Evolutionary conservation across 2,888 invertebrate genomes (phyloP).

Genomic region (Pseudococcus viburni): DNA sequence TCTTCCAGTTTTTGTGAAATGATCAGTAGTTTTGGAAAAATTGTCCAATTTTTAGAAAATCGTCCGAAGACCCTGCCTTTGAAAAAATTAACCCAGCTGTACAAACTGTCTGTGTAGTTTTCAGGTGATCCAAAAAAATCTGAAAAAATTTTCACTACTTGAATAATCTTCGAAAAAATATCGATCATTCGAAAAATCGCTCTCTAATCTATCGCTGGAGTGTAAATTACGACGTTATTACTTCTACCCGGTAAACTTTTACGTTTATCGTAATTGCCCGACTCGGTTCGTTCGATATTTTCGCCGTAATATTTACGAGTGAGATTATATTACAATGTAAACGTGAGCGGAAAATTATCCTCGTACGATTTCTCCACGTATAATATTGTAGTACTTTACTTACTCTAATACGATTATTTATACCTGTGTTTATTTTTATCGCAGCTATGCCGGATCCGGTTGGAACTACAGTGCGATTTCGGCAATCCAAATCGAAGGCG

Average conservation of each 20-base stretch:
- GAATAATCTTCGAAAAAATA: background rate
- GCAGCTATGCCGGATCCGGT: constrained; percentile 85
- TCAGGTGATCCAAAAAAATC: too few relatives aligned
- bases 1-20: too few relatives aligned
- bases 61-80: too few relatives aligned
- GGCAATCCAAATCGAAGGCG: constrained; percentile 88
- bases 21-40: too few relatives aligned
- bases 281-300: background rate
- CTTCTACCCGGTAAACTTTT: background rate
- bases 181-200: background rate
- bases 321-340: background rate
- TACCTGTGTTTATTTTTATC: background rate
- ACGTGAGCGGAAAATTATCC: background rate
- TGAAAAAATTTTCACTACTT: too few relatives aligned
- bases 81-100: too few relatives aligned
- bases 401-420: background rate
- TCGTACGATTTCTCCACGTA: background rate
- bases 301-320: background rate
- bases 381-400: background rate
- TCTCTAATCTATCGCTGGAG: background rate
- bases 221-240: background rate
- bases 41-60: too few relatives aligned
- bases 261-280: background rate
- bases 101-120: too few relatives aligned
- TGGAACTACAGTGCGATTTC: constrained; percentile 84